A percentile compares a stretch with the other conserved stretches of the same genome.
These are phyloP conservation scores for Diadegma fenestrale DNA, from an alignment of 2,888 invertebrate genomes.

Conservation along the genomic window DNA sequence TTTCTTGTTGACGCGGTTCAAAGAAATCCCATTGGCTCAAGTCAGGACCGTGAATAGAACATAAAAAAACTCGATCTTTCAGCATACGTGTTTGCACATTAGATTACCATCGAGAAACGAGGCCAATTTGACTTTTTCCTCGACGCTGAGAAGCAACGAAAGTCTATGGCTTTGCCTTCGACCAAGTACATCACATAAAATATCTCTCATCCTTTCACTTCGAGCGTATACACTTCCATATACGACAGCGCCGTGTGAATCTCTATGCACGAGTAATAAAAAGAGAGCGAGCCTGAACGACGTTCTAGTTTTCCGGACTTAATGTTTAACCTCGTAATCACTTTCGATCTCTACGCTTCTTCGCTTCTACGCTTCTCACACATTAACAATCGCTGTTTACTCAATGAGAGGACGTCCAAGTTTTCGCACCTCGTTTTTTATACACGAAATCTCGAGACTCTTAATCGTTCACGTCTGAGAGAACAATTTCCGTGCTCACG, in stretches of 20 bases:
- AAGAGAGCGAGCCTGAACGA: conserved; percentile 43
- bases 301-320: conserved; percentile 59
- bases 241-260: conserved; percentile 22
- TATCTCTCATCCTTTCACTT: conserved; percentile 65
- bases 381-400: not conserved
- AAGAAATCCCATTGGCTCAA: not conserved
- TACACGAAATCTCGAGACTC: not conserved
- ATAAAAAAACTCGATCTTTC: conserved; percentile 12
- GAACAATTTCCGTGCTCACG: not conserved
- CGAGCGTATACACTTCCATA: conserved; percentile 26
- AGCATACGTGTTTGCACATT: conserved; percentile 30
- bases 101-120: conserved; percentile 26
- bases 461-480: not conserved
- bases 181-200: conserved; percentile 16
- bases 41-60: not conserved
- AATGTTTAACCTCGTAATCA: conserved; percentile 53
- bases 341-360: conserved; percentile 36
- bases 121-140: conserved; percentile 20
- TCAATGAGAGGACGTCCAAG: not conserved
- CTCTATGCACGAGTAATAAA: conserved; percentile 34
- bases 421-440: not conserved
- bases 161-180: conserved; percentile 37
- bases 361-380: conserved; percentile 15
- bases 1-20: not conserved
- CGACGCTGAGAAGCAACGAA: conserved; percentile 30